Percentiles rank a stretch among this genome's conserved stretches.
These are phyloP conservation scores for Triplophysa bombifrons DNA, from an alignment of 2,797 vertebrate genomes.

Conservation along the genomic window DNA sequence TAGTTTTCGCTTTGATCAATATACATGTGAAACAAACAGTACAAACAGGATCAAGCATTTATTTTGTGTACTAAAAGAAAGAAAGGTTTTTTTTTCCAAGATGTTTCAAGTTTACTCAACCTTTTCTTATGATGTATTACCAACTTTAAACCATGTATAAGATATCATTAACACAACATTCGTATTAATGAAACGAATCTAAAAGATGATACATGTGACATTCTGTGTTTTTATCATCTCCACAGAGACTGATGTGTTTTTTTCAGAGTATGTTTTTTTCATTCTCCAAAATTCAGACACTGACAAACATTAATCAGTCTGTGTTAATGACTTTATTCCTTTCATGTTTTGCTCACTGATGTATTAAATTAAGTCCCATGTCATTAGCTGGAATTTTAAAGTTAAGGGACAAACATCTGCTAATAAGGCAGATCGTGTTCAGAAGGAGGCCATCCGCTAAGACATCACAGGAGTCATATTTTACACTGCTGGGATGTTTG, in stretches of 20 bases:
- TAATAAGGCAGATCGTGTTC: constrained; percentile 78
- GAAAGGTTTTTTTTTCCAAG: background rate
- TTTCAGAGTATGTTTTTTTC: constrained; percentile 60
- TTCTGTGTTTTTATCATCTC: constrained; percentile 37
- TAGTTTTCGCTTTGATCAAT: background rate
- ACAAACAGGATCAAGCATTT: constrained; percentile 3
- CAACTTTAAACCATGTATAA: constrained; percentile 42
- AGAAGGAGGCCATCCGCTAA: constrained; percentile 67
- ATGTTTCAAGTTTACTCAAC: constrained; percentile 5
- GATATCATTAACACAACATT: constrained; percentile 66
- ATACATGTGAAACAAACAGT: constrained; percentile 1
- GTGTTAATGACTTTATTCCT: constrained; percentile 77
- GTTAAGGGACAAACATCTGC: constrained; percentile 79
- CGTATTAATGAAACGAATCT: constrained; percentile 71
- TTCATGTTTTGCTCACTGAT: constrained; percentile 81
- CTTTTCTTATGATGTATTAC: constrained; percentile 44
- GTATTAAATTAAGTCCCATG: constrained; percentile 77
- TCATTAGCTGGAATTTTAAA: constrained; percentile 74
- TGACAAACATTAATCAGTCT: constrained; percentile 76
- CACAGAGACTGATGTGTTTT: constrained; percentile 42
- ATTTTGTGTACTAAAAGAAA: background rate
- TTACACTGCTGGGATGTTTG: constrained; percentile 37
- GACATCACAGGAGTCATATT: constrained; percentile 59
- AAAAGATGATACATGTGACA: constrained; percentile 38
- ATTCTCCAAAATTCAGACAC: constrained; percentile 69